Base-by-base conservation (phyloP, 2,113 vertebrate species). In the Syngnathoides biaculeatus region DNA sequence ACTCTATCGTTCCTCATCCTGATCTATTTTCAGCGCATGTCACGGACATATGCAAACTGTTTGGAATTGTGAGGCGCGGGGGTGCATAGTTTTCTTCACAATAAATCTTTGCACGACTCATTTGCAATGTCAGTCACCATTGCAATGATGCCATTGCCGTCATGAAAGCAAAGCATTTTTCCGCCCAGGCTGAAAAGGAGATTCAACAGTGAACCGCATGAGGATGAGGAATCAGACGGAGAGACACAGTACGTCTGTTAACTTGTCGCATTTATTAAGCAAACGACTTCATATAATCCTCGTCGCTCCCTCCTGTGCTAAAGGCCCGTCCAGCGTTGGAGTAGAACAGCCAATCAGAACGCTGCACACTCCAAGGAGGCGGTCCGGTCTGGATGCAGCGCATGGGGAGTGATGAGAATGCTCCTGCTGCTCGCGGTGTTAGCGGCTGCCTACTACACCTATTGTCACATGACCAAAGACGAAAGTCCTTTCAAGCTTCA, bases 401-500 rank as follows among this genome's bases (percentile, higher is more conserved):
- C 81, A 26, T 79, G 85, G 50, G 73, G 52, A 7, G 40, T 77
- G 72, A 71, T 86, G 1, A 70, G 78, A 39, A 30, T 83, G 48
- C 66, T 91, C 75, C 73, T 90, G 45, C 78, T 89, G 56, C 17
- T 79, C 17, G 64, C 83, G 0, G 63, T 84, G 61, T 66, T 90
- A 59, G 88, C 82, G 22, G 85, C 64, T 1, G 63, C 78, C 43
- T 92, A 90, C 79, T 90, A 82, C 13, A 68, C 80, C 15, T 90
- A 86, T 65, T 55, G 63, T 22, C 73, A 0, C 38, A 65, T 90
- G 74, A 78, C 76, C 48, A 58, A 24, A 2, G 71, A 77, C 1
- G 70, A 64, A 43, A 71, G 58, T n/a, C 76, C 78, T 17, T 75
- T 68, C 39, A 70, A 48, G 2, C 43, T 78, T n/a, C 8, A 62